Conservation (phyloP, 2,797 vertebrate genomes). For the Lagocephalus sceleratus region DNA sequence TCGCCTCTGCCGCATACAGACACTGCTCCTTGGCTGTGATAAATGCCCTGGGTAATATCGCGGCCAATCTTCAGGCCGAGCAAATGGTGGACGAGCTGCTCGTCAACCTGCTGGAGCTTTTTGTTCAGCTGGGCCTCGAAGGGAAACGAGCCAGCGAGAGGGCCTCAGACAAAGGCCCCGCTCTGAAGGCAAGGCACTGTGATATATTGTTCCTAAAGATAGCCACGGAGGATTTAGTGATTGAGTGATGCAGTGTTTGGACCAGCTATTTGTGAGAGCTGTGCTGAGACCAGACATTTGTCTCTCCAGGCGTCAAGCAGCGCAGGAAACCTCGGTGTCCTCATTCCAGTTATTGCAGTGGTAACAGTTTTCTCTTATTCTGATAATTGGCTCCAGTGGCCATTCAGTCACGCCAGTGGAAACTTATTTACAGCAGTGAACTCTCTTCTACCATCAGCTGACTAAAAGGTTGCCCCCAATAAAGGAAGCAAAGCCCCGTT, state of each 20-base stretch:
- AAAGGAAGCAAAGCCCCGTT: conserved; percentile 91
- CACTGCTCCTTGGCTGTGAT: conserved; percentile 97
- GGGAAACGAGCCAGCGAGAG: conserved; percentile 96
- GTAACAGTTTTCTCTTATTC: conserved; percentile 70
- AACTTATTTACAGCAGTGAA: neutral
- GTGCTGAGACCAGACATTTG: neutral
- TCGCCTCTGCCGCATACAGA: conserved; percentile 58
- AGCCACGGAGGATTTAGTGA: too few relatives aligned
- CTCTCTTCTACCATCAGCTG: conserved; percentile 69
- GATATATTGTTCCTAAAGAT: neutral
- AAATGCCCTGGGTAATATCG: conserved; percentile 95
- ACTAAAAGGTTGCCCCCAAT: conserved; percentile 89
- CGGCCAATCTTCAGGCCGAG: conserved; percentile 93
- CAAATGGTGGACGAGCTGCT: conserved; percentile 95
- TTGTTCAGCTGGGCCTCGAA: conserved; percentile 95
- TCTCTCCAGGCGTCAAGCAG: conserved; percentile 90
- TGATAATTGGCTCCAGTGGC: neutral
- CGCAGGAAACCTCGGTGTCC: conserved; percentile 96
- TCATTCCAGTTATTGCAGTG: conserved; percentile 97
- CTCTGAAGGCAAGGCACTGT: conserved; percentile 83
- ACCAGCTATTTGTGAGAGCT: neutral
- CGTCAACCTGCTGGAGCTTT: conserved; percentile 95
- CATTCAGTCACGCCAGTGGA: too few relatives aligned
- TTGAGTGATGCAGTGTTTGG: neutral
- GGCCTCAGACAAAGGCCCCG: conserved; percentile 91